phyloP scores from a whole-genome alignment of 2,888 invertebrate genomes.

The Euphydryas editha region DNA sequence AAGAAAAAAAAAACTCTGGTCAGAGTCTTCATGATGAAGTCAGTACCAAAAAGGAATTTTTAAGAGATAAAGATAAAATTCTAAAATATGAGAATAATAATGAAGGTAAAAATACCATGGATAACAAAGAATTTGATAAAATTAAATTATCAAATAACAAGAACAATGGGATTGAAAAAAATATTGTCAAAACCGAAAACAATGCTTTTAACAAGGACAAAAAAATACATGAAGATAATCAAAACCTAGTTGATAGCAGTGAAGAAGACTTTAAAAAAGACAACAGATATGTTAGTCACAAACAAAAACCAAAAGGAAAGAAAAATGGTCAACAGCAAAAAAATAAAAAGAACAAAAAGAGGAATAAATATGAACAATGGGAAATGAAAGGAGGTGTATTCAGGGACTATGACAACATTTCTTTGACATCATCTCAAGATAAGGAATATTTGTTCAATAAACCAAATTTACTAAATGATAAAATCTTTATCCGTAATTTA shows the following conservation, averaged over 20 bases:
- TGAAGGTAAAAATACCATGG: neutral
- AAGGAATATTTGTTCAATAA: constrained; percentile 52
- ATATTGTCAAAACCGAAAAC: constrained; percentile 19
- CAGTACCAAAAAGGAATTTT: constrained; percentile 4
- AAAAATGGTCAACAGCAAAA: constrained; percentile 67
- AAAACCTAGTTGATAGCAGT: constrained; percentile 49
- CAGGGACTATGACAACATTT: constrained; percentile 68
- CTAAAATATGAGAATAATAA: neutral
- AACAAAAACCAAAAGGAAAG: constrained; percentile 63
- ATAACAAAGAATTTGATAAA: neutral
- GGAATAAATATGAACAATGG: constrained; percentile 75
- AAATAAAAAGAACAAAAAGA: constrained; percentile 72
- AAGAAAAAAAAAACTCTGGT: neutral
- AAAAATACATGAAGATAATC: constrained; percentile 3
- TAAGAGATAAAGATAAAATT: neutral
- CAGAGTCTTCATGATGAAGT: constrained; percentile 11
- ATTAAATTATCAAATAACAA: neutral
- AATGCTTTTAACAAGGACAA: constrained; percentile 23
- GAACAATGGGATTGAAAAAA: neutral
- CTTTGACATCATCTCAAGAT: constrained; percentile 58
- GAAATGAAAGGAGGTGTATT: constrained; percentile 74
- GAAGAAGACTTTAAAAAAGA: constrained; percentile 72
- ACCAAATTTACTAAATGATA: constrained; percentile 50
- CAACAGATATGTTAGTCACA: constrained; percentile 65
- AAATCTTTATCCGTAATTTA: constrained; percentile 48